Evolutionary conservation across 2,113 vertebrate species (phyloP), one percentile per base, ranked within the genome.

Genomic region (Pygoscelis adeliae): DNA sequence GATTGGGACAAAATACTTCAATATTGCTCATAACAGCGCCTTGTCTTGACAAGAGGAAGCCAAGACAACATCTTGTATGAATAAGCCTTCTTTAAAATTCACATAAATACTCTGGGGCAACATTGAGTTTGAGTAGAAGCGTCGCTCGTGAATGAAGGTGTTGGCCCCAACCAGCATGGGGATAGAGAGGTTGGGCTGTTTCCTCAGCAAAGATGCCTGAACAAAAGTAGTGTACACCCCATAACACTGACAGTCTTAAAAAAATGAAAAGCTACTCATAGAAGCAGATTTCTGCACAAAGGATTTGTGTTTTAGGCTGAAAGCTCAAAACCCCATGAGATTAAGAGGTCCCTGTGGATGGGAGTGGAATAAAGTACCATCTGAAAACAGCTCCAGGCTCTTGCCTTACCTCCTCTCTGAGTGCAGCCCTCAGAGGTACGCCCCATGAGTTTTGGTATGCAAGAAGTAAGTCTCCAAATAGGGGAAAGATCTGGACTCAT

Each of bases 1-100:
- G 2, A 26, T 12, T 12, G 16, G 16, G 22, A 83, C 14, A 70
- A 52, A 90, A 82, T 15, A 11, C 15, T 81, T 46, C 18, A 34
- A 2, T 21, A 63, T 5, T 52, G 15, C 30, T 62, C 7, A 2
- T 29, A 27, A 32, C 0, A 0, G 9, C 38, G 49, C 9, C 44
- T 80, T 40, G n/a, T 23, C 42, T 69, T 21, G 20, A 4, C 5
- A 65, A 80, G 55, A 20, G 12, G 36, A 52, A 30, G 38, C 53
- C 53, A 72, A 78, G 52, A 62, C 38, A 77, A 38, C 16, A 10
- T 10, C 16, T 26, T 7, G 16, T 4, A 10, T 0, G 4, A 65
- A 14, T 6, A 15, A 65, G 8, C 6, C 56, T 79, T 50, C 83
- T 40, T 30, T 25, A 7, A 86, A 67, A 63, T 6, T 26, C 52